Evolutionary conservation across 2,113 vertebrate genomes (phyloP).

Genomic region (Hypanus sabinus): DNA sequence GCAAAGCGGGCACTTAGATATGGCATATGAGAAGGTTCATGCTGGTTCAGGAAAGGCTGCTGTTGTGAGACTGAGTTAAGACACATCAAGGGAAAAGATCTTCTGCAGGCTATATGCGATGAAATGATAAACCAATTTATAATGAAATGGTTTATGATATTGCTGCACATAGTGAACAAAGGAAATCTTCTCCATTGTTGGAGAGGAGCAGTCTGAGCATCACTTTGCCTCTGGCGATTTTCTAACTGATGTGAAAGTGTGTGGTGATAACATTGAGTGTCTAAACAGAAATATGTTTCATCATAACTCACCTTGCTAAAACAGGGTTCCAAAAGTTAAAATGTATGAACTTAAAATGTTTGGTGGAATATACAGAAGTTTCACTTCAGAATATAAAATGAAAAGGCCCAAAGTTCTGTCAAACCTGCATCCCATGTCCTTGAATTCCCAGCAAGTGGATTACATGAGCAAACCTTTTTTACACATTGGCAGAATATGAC

Average conservation of each 20-base stretch:
- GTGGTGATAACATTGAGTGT: background rate
- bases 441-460: background rate
- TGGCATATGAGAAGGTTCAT: background rate
- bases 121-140: constrained; percentile 1
- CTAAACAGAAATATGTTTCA: background rate
- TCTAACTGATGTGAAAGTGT: background rate
- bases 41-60: background rate
- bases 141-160: background rate
- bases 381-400: background rate
- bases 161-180: background rate
- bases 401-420: background rate
- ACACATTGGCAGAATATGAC: background rate
- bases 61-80: background rate
- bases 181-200: background rate
- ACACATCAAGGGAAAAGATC: background rate
- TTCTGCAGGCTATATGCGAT: background rate
- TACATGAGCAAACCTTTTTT: background rate
- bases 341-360: background rate
- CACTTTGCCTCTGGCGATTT: background rate
- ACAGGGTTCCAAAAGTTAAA: background rate
- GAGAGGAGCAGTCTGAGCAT: background rate
- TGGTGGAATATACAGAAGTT: background rate
- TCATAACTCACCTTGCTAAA: background rate
- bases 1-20: background rate
- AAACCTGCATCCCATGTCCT: background rate